Conservation (phyloP, 2,888 invertebrate species). For the Cosmorhoe ocellata region DNA sequence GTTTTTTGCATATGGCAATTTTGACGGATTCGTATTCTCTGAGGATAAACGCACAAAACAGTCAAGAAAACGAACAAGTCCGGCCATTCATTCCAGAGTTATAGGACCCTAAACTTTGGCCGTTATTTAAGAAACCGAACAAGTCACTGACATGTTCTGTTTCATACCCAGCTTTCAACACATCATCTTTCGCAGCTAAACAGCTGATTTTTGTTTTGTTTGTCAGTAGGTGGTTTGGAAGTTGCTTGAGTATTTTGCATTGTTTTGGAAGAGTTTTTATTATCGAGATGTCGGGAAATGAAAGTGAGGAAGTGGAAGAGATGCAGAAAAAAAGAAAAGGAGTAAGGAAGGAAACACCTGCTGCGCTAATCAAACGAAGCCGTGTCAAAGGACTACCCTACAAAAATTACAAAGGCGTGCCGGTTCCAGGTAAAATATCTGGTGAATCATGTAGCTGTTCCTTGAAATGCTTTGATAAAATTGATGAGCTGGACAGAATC, state of each 20-base stretch:
- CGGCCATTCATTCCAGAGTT: conserved; percentile 1
- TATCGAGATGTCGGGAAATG: background rate
- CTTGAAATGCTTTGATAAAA: conserved; percentile 8
- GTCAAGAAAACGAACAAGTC: conserved; percentile 6
- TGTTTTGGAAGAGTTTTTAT: background rate
- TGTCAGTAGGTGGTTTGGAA: background rate
- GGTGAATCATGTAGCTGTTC: conserved; percentile 5
- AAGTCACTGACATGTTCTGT: background rate
- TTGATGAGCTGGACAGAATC: conserved; percentile 4
- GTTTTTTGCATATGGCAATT: conserved; percentile 1
- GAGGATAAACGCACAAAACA: conserved; percentile 3
- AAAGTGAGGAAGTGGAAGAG: background rate
- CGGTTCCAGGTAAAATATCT: conserved; percentile 4
- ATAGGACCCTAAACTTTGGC: background rate
- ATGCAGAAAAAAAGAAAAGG: conserved; percentile 7
- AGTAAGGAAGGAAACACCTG: conserved; percentile 7
- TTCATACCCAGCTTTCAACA: background rate
- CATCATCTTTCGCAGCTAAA: background rate
- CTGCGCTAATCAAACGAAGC: conserved; percentile 1
- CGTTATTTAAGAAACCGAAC: background rate
- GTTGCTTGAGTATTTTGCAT: background rate
- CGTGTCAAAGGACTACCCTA: conserved; percentile 3
- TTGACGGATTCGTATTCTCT: conserved; percentile 1
- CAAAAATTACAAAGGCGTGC: conserved; percentile 5
- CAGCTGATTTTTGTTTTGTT: background rate